Conservation (phyloP, 2,113 vertebrate species). For the Cettia cetti region DNA sequence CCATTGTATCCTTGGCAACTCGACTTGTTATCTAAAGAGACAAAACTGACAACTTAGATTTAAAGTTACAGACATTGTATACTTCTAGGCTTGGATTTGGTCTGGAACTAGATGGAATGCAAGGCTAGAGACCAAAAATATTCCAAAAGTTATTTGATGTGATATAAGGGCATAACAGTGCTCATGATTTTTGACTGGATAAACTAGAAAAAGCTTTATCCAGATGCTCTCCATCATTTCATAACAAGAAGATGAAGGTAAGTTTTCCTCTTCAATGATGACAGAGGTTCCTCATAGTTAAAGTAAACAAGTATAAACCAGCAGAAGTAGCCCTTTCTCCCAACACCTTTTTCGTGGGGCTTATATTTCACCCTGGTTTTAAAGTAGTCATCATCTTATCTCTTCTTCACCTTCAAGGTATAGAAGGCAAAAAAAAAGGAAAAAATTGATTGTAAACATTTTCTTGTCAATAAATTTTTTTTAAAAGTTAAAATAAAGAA, state of each 20-base stretch:
- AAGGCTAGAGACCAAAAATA: not conserved
- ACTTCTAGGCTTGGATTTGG: not conserved
- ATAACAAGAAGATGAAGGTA: not conserved
- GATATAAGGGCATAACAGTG: not conserved
- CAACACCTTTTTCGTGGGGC: not conserved
- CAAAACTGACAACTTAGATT: slow-evolving; percentile 38
- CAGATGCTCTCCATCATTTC: not conserved
- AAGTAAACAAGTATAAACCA: not conserved
- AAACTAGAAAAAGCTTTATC: not conserved
- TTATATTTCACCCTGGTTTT: not conserved
- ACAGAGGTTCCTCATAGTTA: not conserved
- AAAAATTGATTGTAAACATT: not conserved
- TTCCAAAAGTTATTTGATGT: not conserved
- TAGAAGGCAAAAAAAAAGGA: not conserved
- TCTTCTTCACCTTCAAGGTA: not conserved
- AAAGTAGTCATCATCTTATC: not conserved
- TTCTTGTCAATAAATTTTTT: not conserved
- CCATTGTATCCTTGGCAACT: slow-evolving; percentile 54
- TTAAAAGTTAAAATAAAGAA: not conserved
- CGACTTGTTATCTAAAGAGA: slow-evolving; percentile 25
- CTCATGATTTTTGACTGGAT: not conserved
- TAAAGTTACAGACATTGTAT: not conserved
- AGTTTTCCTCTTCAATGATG: not conserved
- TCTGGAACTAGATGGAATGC: not conserved
- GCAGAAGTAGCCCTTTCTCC: not conserved